phyloP scores from a whole-genome alignment of 2,888 invertebrate species.

The Lamellibrachia satsuma region DNA sequence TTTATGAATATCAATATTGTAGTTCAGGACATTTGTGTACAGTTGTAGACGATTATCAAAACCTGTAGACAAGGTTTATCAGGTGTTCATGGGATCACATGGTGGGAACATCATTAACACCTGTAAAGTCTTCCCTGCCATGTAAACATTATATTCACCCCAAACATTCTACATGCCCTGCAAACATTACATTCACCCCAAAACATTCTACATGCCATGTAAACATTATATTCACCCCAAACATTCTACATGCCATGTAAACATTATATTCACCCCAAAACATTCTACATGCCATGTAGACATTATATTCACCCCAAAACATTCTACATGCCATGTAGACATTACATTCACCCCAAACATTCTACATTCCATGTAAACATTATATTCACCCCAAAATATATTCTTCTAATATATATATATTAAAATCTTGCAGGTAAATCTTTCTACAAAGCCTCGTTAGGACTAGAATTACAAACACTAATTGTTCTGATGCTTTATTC shows the following conservation, averaged over 20 bases:
- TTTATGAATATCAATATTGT: not conserved
- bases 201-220: not conserved
- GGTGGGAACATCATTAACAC: no score
- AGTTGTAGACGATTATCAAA: not conserved
- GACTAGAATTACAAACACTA: not conserved
- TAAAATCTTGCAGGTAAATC: not conserved
- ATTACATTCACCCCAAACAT: no score
- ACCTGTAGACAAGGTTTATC: not conserved
- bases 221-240: no score
- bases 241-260: no score
- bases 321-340: no score
- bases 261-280: no score
- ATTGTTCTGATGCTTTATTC: not conserved
- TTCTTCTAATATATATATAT: not conserved
- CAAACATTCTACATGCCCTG: not conserved
- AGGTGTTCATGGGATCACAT: no score
- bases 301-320: no score
- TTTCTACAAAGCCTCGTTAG: not conserved
- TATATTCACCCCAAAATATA: no score
- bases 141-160: not conserved
- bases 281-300: no score
- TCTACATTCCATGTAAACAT: no score
- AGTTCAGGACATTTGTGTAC: slow-evolving; percentile 84
- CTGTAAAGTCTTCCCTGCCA: no score
- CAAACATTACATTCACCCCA: not conserved